A percentile compares a stretch with the other conserved stretches of the same genome.
phyloP scores from a whole-genome alignment of 1,140 invertebrate genomes.

The Euschistus heros region DNA sequence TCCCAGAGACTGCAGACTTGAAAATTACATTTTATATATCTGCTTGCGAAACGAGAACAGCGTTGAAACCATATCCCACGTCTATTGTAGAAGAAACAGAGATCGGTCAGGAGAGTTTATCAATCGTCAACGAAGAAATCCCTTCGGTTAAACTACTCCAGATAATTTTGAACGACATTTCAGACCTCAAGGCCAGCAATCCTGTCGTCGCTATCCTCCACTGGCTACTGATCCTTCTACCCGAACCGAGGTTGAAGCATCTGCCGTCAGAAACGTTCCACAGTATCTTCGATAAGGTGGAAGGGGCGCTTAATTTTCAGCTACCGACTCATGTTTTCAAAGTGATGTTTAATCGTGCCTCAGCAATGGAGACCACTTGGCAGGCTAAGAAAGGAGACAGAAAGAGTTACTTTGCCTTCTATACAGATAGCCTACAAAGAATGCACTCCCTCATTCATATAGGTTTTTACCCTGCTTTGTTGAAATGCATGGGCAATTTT shows the following conservation, averaged over 20 bases:
- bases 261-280: not conserved
- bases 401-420: not conserved
- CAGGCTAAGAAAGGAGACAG: not conserved
- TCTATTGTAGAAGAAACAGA: not conserved
- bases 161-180: not conserved
- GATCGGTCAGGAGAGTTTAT: not conserved
- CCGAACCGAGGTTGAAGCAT: not conserved
- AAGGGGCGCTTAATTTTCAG: not conserved
- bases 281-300: not conserved
- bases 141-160: conserved; percentile 13
- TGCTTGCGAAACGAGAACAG: not conserved
- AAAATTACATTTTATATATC: conserved; percentile 11
- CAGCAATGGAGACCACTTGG: not conserved
- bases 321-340: conserved; percentile 7
- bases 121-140: not conserved
- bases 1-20: not conserved
- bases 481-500: not conserved
- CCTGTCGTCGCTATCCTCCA: not conserved
- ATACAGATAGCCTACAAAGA: not conserved
- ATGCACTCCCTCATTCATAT: conserved; percentile 2
- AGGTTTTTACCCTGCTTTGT: not conserved
- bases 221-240: not conserved
- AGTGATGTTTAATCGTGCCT: not conserved
- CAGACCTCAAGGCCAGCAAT: not conserved
- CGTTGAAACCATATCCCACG: not conserved